Evolutionary conservation across 2,888 invertebrate genomes (phyloP).

Genomic region (Lamproptera curius): DNA sequence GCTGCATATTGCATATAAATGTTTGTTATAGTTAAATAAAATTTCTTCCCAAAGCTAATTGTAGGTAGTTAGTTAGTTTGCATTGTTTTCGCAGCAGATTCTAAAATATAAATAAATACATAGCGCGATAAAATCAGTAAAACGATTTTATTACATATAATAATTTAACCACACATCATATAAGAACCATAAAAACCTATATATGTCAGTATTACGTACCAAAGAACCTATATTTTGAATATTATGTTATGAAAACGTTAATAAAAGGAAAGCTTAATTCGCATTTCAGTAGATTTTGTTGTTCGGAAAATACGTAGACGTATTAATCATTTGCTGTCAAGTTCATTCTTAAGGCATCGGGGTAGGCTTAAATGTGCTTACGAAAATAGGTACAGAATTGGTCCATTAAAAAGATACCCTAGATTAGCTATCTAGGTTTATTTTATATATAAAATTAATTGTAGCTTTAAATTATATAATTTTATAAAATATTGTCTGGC

Average conservation of each 20-base stretch:
- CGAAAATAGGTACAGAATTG: not conserved
- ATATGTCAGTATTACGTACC: no score
- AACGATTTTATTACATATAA: not conserved
- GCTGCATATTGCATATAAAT: no score
- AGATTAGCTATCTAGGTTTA: slow-evolving; percentile 13
- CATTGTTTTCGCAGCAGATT: no score
- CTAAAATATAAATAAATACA: not conserved
- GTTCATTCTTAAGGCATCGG: slow-evolving; percentile 22
- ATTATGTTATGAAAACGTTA: no score
- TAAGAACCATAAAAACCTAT: no score
- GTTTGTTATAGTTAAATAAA: no score
- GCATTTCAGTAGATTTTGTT: slow-evolving; percentile 13
- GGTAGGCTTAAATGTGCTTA: slow-evolving; percentile 18
- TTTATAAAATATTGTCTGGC: no score
- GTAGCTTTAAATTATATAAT: no score
- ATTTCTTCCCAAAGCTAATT: no score
- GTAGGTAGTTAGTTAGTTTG: no score
- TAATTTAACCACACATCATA: not conserved
- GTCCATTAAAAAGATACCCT: slow-evolving; percentile 9
- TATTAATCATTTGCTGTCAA: slow-evolving; percentile 32
- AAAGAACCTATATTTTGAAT: slow-evolving; percentile 27
- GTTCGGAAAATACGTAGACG: slow-evolving; percentile 24
- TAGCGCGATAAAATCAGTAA: no score
- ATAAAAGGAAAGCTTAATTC: slow-evolving; percentile 6
- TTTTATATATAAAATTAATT: no score